Evolutionary conservation across 2,888 invertebrate genomes (phyloP), one percentile per base, ranked within the genome.

Genomic region (Stramonita haemastoma): DNA sequence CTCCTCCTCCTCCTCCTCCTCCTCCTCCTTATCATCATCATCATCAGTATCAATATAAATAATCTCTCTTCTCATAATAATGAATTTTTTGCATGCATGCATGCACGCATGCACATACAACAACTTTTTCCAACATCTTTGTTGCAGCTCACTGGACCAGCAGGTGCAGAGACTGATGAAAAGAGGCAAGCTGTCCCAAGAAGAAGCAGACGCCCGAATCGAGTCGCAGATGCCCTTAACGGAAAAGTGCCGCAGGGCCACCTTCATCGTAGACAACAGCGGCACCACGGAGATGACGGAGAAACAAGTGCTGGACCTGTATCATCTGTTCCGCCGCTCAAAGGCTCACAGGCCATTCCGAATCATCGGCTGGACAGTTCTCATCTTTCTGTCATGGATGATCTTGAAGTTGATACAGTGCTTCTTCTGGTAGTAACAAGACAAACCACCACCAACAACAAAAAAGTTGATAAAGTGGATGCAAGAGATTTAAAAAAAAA

Each of bases 211-310:
- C 90, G 96, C 97, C 92, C 96, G 98, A 92, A 98, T 98, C 90
- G 96, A 96, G 36, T 97, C 97, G 13, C 98, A 98, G 96, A 98
- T 98, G 97, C 97, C 98, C 0, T 96, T 98, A 56, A 97, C 97
- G 26, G 96, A 97, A 87, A 98, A 98, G 96, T 97, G 97, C 90
- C 97, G 97, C 60, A 97, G 97, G 95, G 98, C 98, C 0, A 97
- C 98, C 94, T 98, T 97, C 95, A 97, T 98, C 1, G 97, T 98
- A 92, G 98, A 98, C 95, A 98, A 98, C 96, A 97, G 97, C 5
- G 97, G 97, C 0, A 97, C 96, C 88, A 93, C 97, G 56, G 96
- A 96, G 1, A 97, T 97, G 87, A 97, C 98, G 0, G 97, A 97
- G 93, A 96, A 96, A 26, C 97, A 98, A 95, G 97, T 95, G 2